These are phyloP conservation scores for Aphis craccivora DNA, from an alignment of 1,140 invertebrate genomes.

Conservation along the genomic window DNA sequence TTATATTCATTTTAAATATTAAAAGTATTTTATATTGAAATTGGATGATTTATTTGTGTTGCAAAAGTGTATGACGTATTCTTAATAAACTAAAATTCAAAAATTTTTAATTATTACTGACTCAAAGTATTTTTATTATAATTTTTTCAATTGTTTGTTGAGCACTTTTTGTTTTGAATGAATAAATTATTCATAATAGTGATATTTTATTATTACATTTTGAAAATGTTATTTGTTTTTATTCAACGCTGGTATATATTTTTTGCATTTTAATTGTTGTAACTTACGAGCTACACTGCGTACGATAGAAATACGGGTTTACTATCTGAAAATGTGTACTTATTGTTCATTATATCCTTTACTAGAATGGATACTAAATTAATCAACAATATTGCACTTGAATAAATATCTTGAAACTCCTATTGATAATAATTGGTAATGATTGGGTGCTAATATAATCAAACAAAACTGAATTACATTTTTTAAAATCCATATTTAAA, in stretches of 20 bases:
- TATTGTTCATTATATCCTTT: neutral
- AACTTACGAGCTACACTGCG: neutral
- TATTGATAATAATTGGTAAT: neutral
- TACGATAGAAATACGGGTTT: neutral
- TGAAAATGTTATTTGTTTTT: neutral
- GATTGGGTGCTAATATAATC: neutral
- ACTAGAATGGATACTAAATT: neutral
- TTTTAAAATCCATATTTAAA: neutral
- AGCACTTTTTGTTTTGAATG: neutral
- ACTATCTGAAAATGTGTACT: neutral
- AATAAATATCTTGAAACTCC: neutral
- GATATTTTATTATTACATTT: slow-evolving; percentile 10
- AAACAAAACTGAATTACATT: neutral
- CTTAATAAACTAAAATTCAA: slow-evolving; percentile 8
- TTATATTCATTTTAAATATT: neutral
- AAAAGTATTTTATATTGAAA: neutral
- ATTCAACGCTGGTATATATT: neutral
- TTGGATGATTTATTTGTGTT: neutral
- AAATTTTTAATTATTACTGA: slow-evolving; percentile 10
- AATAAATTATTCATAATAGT: slow-evolving; percentile 18
- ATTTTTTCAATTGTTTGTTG: slow-evolving; percentile 4
- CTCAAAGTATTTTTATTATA: slow-evolving; percentile 1
- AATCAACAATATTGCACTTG: neutral
- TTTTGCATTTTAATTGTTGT: neutral
- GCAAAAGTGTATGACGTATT: neutral